Conservation (phyloP, 2,113 vertebrate species). For the Pelecanoides urinatrix region DNA sequence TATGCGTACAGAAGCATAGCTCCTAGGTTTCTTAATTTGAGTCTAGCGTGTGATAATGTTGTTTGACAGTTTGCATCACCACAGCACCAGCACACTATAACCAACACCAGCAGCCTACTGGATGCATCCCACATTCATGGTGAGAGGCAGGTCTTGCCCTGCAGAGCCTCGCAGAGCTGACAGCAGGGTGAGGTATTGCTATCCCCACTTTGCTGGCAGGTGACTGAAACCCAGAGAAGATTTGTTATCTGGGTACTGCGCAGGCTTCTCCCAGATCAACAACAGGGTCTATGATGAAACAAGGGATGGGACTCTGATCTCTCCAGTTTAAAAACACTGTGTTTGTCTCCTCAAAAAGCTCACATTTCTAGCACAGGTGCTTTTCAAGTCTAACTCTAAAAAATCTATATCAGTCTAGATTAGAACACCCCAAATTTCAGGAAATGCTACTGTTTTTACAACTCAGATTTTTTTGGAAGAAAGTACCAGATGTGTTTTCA, state of each 20-base stretch:
- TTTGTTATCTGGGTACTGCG: fast-evolving
- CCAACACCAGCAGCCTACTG: not conserved
- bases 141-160: not conserved
- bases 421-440: not conserved
- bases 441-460: not conserved
- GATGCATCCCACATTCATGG: not conserved
- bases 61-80: not conserved
- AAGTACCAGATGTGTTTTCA: not conserved
- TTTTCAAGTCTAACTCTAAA: not conserved
- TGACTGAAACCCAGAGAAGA: not conserved
- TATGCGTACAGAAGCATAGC: not conserved
- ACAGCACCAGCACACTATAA: not conserved
- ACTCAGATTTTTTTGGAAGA: not conserved
- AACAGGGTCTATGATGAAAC: not conserved
- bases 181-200: not conserved
- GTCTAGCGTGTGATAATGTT: not conserved
- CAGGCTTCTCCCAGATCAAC: not conserved
- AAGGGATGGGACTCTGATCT: fast-evolving
- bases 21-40: not conserved
- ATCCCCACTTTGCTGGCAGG: not conserved
- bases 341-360: not conserved
- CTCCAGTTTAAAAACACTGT: not conserved
- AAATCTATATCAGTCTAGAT: not conserved
- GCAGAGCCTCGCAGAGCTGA: not conserved
- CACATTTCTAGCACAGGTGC: not conserved